These are phyloP conservation scores for Phyllotis vaccarum DNA, from an alignment of 2,797 vertebrate genomes.

Conservation along the genomic window DNA sequence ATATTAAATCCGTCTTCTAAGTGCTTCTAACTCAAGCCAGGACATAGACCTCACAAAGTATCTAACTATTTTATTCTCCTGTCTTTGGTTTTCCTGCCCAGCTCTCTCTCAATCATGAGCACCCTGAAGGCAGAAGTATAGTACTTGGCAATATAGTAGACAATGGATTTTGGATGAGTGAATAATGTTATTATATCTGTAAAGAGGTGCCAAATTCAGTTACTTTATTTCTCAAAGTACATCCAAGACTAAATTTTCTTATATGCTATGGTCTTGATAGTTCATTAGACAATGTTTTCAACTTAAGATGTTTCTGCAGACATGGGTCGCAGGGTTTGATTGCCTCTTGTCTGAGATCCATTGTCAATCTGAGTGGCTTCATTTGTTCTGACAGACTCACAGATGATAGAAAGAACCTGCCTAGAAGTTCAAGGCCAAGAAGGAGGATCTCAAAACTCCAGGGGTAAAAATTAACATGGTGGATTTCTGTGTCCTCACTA, in stretches of 20 bases:
- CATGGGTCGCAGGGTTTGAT: not conserved
- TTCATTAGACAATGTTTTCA: conserved; percentile 55
- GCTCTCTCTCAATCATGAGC: not conserved
- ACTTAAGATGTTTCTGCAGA: conserved; percentile 49
- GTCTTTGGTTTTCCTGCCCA: not conserved
- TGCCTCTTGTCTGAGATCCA: conserved; percentile 50
- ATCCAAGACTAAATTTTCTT: conserved; percentile 44
- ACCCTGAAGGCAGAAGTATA: not conserved
- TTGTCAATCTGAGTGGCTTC: conserved; percentile 42
- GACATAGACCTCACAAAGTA: not conserved
- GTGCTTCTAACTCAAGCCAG: not conserved
- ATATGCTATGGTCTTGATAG: not conserved
- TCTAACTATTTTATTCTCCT: not conserved
- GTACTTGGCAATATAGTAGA: not conserved
- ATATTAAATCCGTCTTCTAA: not conserved
- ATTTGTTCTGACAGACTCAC: conserved; percentile 53
- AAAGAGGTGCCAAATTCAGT: conserved; percentile 47
- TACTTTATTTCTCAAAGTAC: conserved; percentile 34
- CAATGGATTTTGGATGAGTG: not conserved
- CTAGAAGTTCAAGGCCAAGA: conserved; percentile 53
- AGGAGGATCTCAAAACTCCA: conserved; percentile 53
- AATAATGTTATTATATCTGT: not conserved
- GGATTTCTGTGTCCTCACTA: conserved; percentile 24
- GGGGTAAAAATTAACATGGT: not conserved
- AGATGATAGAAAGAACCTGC: conserved; percentile 1